Evolutionary conservation across 2,888 invertebrate genomes (phyloP).

Genomic region (Epistrophe grossulariae): DNA sequence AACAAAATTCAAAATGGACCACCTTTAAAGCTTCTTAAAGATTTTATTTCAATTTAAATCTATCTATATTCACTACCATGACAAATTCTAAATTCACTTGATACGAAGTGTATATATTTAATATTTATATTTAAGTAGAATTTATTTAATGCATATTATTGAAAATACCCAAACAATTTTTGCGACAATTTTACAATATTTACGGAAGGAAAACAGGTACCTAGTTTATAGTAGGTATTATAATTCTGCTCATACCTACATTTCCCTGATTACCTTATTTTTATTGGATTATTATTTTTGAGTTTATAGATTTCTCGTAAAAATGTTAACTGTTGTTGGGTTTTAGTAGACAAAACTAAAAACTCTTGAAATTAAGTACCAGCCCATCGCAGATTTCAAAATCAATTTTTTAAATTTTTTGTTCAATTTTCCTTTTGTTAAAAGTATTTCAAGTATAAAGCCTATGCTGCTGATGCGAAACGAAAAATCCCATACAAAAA

Average conservation of each 20-base stretch:
- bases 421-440: no score
- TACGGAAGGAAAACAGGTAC: background rate
- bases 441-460: no score
- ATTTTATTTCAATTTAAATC: background rate
- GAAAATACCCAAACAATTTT: background rate
- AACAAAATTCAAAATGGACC: background rate
- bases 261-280: background rate
- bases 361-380: no score
- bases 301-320: background rate
- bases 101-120: background rate
- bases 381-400: no score
- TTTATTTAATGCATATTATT: background rate
- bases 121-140: background rate
- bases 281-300: background rate
- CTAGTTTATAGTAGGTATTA: background rate
- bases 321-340: background rate
- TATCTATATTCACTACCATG: background rate
- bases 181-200: background rate
- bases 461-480: no score
- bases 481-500: no score
- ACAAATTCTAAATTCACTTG: background rate
- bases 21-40: constrained; percentile 4
- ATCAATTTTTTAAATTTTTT: no score
- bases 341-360: no score
- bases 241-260: background rate